phyloP scores from a whole-genome alignment of 2,888 invertebrate species.

The Malthinus flaveolus region DNA sequence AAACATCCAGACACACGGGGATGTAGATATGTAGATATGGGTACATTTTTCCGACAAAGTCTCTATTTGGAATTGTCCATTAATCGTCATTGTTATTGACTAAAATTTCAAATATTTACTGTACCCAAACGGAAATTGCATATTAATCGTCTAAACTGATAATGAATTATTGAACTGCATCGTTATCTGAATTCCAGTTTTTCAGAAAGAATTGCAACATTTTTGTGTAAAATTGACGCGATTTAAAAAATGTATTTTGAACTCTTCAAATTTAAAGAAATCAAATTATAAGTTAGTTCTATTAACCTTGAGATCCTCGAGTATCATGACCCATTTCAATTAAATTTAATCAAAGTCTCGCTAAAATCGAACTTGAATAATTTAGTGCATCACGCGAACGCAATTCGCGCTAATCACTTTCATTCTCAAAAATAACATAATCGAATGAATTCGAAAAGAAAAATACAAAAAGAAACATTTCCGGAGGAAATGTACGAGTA shows the following conservation, averaged over 20 bases:
- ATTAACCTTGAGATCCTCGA: slow-evolving; percentile 38
- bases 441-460: slow-evolving; percentile 13
- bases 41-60: background rate
- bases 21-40: too few relatives aligned
- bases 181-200: too few relatives aligned
- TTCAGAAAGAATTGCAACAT: too few relatives aligned
- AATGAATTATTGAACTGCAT: too few relatives aligned
- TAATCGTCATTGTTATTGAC: too few relatives aligned
- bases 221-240: too few relatives aligned
- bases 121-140: too few relatives aligned
- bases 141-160: too few relatives aligned
- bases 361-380: slow-evolving; percentile 37
- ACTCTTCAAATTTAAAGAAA: too few relatives aligned
- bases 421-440: slow-evolving; percentile 28
- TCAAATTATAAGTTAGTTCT: slow-evolving; percentile 12
- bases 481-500: slow-evolving; percentile 23
- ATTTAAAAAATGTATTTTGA: too few relatives aligned
- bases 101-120: background rate
- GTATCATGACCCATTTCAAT: slow-evolving; percentile 37
- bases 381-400: slow-evolving; percentile 34
- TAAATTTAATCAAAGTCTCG: slow-evolving; percentile 34
- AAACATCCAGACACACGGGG: too few relatives aligned
- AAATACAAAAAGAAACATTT: slow-evolving; percentile 23
- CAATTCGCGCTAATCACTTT: slow-evolving; percentile 33
- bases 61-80: too few relatives aligned